Base-by-base conservation (phyloP, 1,140 invertebrate species). In the Drosophila ambigua region DNA sequence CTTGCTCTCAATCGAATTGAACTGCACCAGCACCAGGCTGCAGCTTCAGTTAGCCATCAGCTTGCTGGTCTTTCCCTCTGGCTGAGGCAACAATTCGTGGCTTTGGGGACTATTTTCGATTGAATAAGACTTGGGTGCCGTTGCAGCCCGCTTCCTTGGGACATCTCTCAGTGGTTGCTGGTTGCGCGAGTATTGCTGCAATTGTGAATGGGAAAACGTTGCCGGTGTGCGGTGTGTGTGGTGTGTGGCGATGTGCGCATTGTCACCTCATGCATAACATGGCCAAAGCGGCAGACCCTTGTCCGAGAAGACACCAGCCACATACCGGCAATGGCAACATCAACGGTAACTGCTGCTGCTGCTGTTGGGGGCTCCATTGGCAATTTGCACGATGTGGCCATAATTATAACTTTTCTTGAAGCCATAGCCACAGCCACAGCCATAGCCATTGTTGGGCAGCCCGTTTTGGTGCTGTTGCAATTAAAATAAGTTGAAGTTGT, bases 401-500 rank as follows among this genome's bases (percentile, higher is more conserved):
- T 75, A 75, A 76, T 76, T 79, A 87, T 87, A 88, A 82, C 60
- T 87, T 82, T 87, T 88, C 75, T 88, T 82, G 35, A 46, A 66
- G 51, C 49, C 46, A 74, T 23, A 24, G 16, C 26, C 28, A 41
- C 26, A 24, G 16, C 26, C 28, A 41, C 26, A 51, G 55, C 23
- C 53, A 48, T 67, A 50, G 39, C 49, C 41, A 76, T 60, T 76
- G 64, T 76, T 68, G 72, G 41, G 65, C 60, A 31, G 51, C 57
- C 52, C 41, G 64, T 68, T 76, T 54, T 77, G 77, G 49, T 28
- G 61, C 71, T 85, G 83, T 85, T 88, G 82, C 82, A 88, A 87
- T 87, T 87, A 87, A 88, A 88, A 83, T 79, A 79, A 88, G 79
- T 79, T 88, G 83, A 88, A 87, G 83, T 88, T 87, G 83, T 87